Base-by-base conservation (phyloP, 2,888 invertebrate genomes). In the Heliconius aoede region DNA sequence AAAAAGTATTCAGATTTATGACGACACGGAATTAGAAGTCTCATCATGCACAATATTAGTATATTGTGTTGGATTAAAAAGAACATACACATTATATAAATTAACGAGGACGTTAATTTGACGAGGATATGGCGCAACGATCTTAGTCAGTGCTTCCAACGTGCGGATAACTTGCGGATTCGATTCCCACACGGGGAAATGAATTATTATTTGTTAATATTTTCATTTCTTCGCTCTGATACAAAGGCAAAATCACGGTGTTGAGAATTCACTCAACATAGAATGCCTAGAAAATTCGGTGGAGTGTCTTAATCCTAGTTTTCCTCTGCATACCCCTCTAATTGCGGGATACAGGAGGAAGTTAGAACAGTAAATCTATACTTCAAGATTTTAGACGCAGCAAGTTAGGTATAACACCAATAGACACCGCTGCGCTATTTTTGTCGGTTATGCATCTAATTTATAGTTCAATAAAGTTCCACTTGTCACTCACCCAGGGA, bases 391-490 rank as follows among this genome's bases (percentile, higher is more conserved):
- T 55, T 55, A 84, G 81, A 90, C 88, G 87, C 84, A 84, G 89
- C 88, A 84, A 83, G 80, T 88, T 87, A 88, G 88, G 87, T 89
- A 91, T 89, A 88, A 85, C 86, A 87, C 87, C 89, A 89, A 91
- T 90, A 88, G 83, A 11, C 36, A 8, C 87, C 83, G 78, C 79
- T 82, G 76, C 72, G 82, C 92, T 93, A 94, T 93, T 92, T 91
- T 90, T 87, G 90, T 88, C 85, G 84, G 85, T 87, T 89, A 89
- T 91, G 88, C 88, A 89, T 91, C 87, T 88, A 91, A 92, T 94
- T 94, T 93, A 94, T 91, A 88, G 90, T 86, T 88, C 90, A 85
- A 91, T 94, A 94, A 94, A 94, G 88, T 92, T 91, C 92, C 88
- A 90, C 91, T 91, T 94, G 94, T 94, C 94, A 94, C 93, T 94